Conservation (phyloP, 2,113 vertebrate species). For the Arothron firmamentum region DNA sequence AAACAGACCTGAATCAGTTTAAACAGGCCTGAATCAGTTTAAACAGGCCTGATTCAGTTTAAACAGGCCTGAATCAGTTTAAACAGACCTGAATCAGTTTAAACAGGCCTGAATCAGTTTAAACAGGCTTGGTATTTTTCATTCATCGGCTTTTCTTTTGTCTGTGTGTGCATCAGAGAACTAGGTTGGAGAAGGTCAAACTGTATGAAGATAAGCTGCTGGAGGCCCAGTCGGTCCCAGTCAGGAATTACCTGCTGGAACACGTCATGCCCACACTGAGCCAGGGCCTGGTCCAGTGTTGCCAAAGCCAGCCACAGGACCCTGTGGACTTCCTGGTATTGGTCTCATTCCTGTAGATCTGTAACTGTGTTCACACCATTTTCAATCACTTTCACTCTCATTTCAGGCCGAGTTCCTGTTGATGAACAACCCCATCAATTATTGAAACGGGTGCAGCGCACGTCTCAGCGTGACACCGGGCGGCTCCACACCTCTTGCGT, state of each 20-base stretch:
- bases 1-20: too few species aligned
- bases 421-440: slow-evolving; percentile 55
- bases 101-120: too few species aligned
- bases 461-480: not conserved
- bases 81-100: too few species aligned
- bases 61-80: too few species aligned
- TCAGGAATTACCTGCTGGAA: slow-evolving; percentile 83
- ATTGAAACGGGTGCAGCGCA: not conserved
- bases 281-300: slow-evolving; percentile 84
- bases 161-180: slow-evolving; percentile 63
- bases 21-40: too few species aligned
- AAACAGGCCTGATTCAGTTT: too few species aligned
- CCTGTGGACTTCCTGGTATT: slow-evolving; percentile 86
- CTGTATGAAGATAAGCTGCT: slow-evolving; percentile 79
- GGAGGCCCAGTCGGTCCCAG: slow-evolving; percentile 75
- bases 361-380: not conserved
- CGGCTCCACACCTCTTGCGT: too few species aligned
- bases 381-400: not conserved
- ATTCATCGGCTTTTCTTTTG: not conserved
- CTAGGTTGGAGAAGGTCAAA: slow-evolving; percentile 71
- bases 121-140: too few species aligned
- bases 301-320: slow-evolving; percentile 78
- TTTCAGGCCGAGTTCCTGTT: slow-evolving; percentile 73
- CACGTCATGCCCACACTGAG: slow-evolving; percentile 87
- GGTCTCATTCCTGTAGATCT: not conserved